Evolutionary conservation across 2,888 invertebrate species (phyloP).

Genomic region (Mactromeris polynyma): DNA sequence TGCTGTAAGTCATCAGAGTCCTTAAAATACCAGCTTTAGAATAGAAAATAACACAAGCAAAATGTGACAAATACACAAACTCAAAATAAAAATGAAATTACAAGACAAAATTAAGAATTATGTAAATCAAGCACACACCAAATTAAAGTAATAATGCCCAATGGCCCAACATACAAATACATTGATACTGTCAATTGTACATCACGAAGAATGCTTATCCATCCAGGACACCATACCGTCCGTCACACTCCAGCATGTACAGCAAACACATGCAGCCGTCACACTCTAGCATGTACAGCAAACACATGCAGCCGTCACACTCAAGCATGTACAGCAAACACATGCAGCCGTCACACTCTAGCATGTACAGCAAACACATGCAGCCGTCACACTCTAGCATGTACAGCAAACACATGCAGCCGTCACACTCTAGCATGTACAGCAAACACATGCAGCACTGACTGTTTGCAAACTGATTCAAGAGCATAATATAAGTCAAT

Average conservation of each 20-base stretch:
- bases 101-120: neutral
- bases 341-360: neutral
- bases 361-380: too few relatives aligned
- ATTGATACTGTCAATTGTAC: neutral
- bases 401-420: neutral
- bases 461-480: too few relatives aligned
- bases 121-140: neutral
- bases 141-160: neutral
- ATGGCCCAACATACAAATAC: neutral
- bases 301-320: too few relatives aligned
- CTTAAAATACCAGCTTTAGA: neutral
- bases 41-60: neutral
- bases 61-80: neutral
- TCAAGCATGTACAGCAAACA: too few relatives aligned
- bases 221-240: neutral
- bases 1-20: neutral
- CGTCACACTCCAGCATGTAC: neutral
- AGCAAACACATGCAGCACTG: too few relatives aligned
- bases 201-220: neutral
- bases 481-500: too few relatives aligned
- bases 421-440: too few relatives aligned
- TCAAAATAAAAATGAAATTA: neutral
- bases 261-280: too few relatives aligned
- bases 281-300: too few relatives aligned
- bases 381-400: neutral